phyloP scores from a whole-genome alignment of 2,888 invertebrate genomes.

The Drosophila peninsularis region DNA sequence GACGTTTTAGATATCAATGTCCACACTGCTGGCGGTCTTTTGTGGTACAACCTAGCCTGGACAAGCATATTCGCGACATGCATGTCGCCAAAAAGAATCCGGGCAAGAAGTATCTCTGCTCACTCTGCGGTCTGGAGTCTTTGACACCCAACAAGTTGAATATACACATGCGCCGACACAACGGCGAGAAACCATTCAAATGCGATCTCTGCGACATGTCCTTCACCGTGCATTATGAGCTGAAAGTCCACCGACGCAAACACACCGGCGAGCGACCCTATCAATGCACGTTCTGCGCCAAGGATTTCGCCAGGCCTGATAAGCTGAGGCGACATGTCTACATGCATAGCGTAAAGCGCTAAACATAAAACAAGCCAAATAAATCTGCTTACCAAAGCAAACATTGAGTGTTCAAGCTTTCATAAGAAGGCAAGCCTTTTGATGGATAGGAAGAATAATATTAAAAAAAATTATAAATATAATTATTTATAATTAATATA shows the following conservation, averaged over 20 bases:
- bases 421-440: not conserved
- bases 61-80: slow-evolving; percentile 71
- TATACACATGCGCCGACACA: slow-evolving; percentile 89
- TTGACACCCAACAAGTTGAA: slow-evolving; percentile 87
- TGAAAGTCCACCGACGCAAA: slow-evolving; percentile 87
- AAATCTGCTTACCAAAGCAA: slow-evolving; percentile 9
- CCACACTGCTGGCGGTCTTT: slow-evolving; percentile 86
- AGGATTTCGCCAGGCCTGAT: slow-evolving; percentile 87
- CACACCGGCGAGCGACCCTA: slow-evolving; percentile 88
- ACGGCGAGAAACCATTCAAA: slow-evolving; percentile 88
- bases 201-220: slow-evolving; percentile 88
- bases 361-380: not conserved
- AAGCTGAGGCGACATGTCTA: slow-evolving; percentile 66
- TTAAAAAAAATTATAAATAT: not conserved
- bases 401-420: slow-evolving; percentile 2
- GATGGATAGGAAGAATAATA: not conserved
- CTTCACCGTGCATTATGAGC: slow-evolving; percentile 87
- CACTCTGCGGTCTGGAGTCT: slow-evolving; percentile 87
- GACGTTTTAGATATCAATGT: slow-evolving; percentile 86
- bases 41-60: slow-evolving; percentile 66
- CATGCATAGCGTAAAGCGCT: slow-evolving; percentile 67
- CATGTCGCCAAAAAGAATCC: slow-evolving; percentile 69
- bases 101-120: slow-evolving; percentile 84
- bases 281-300: slow-evolving; percentile 81
- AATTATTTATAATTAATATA: too few relatives aligned